These are phyloP conservation scores for Papilio helenus DNA, from an alignment of 1,140 invertebrate genomes.

Conservation along the genomic window DNA sequence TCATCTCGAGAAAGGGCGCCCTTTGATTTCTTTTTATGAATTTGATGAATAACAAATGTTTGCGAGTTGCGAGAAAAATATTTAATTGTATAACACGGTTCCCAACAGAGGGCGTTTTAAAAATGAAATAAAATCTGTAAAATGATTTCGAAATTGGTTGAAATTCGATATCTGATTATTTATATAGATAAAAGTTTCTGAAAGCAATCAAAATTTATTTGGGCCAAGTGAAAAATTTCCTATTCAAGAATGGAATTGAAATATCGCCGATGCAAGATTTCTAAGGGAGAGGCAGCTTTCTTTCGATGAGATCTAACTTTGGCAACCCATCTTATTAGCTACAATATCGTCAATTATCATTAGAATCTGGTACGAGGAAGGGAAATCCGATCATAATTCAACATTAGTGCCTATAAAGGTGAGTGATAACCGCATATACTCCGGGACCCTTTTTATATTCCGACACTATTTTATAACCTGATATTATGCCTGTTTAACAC, in stretches of 20 bases:
- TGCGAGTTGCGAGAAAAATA: not conserved
- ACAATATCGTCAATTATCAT: slow-evolving; percentile 69
- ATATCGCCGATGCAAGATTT: slow-evolving; percentile 41
- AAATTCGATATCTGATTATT: slow-evolving; percentile 10
- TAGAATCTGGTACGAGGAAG: slow-evolving; percentile 58
- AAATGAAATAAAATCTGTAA: not conserved
- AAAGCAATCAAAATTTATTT: slow-evolving; percentile 56
- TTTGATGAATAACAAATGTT: not conserved
- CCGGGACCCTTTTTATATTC: slow-evolving; percentile 32
- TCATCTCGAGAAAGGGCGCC: slow-evolving; percentile 1
- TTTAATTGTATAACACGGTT: slow-evolving; percentile 1
- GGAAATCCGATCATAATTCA: slow-evolving; percentile 63
- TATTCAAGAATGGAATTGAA: slow-evolving; percentile 45
- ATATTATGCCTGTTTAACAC: not conserved
- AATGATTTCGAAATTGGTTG: not conserved
- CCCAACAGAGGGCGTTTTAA: not conserved
- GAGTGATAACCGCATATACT: slow-evolving; percentile 66
- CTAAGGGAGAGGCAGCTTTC: slow-evolving; percentile 32
- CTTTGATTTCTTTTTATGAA: not conserved
- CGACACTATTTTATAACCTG: slow-evolving; percentile 33
- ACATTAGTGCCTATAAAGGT: slow-evolving; percentile 76
- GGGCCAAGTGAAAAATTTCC: slow-evolving; percentile 51
- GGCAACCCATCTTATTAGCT: slow-evolving; percentile 66
- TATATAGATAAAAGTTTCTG: slow-evolving; percentile 44
- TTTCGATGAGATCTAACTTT: slow-evolving; percentile 62